phyloP scores from a whole-genome alignment of 2,888 invertebrate species.

The Malacosoma neustria region DNA sequence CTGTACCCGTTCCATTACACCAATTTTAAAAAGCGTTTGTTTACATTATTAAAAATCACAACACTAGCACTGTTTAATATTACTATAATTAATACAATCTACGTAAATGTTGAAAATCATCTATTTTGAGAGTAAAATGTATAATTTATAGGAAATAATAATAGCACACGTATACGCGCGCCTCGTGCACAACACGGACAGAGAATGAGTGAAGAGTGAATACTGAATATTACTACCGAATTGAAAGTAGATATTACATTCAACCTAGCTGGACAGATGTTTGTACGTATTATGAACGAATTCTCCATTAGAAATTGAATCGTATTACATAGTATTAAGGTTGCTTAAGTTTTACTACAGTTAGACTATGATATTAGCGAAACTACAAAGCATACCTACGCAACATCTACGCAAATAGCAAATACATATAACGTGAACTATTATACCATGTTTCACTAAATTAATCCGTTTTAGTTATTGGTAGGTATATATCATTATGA shows the following conservation, averaged over 20 bases:
- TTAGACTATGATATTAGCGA: slow-evolving; percentile 7
- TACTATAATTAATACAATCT: slow-evolving; percentile 14
- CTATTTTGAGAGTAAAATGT: slow-evolving; percentile 13
- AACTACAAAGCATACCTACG: not conserved
- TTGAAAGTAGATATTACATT: slow-evolving; percentile 43
- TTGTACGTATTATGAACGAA: slow-evolving; percentile 13
- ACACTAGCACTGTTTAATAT: slow-evolving; percentile 26
- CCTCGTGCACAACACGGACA: slow-evolving; percentile 37
- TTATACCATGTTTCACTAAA: too few species aligned
- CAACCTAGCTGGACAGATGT: slow-evolving; percentile 33
- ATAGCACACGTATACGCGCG: slow-evolving; percentile 31
- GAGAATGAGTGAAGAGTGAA: slow-evolving; percentile 52
- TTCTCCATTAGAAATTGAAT: not conserved
- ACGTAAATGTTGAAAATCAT: slow-evolving; percentile 16
- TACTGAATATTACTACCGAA: slow-evolving; percentile 43
- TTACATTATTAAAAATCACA: slow-evolving; percentile 35
- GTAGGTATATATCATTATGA: too few species aligned
- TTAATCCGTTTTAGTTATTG: too few species aligned
- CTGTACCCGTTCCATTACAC: slow-evolving; percentile 41
- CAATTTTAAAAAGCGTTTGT: slow-evolving; percentile 28
- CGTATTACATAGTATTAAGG: slow-evolving; percentile 4
- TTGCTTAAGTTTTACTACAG: slow-evolving; percentile 7
- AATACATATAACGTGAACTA: too few species aligned
- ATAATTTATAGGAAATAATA: slow-evolving; percentile 20
- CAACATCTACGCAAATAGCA: not conserved